phyloP scores from a whole-genome alignment of 2,888 invertebrate species.

The Julus scanicus region DNA sequence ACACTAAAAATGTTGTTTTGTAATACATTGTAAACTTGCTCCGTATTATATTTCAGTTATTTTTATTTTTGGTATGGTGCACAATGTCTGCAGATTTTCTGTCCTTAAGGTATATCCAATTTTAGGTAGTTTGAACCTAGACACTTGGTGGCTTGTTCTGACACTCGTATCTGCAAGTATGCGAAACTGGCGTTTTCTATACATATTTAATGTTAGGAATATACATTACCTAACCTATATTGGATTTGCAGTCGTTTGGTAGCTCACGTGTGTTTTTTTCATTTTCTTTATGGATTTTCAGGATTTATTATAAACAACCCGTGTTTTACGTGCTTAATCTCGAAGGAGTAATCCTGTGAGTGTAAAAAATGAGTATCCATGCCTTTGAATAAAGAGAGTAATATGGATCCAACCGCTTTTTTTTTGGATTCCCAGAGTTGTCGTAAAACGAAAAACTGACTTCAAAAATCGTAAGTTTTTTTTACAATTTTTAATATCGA shows the following conservation, averaged over 20 bases:
- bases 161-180: background rate
- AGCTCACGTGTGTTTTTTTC: background rate
- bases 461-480: background rate
- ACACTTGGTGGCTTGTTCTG: background rate
- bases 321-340: constrained; percentile 26
- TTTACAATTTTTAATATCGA: background rate
- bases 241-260: background rate
- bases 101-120: background rate
- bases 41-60: no score
- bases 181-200: constrained; percentile 33
- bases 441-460: constrained; percentile 24
- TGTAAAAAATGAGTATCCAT: constrained; percentile 1
- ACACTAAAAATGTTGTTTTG: no score
- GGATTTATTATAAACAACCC: constrained; percentile 33
- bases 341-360: constrained; percentile 7
- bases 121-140: background rate
- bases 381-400: background rate
- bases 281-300: constrained; percentile 25
- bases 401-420: background rate
- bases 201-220: background rate
- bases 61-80: no score
- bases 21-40: no score
- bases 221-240: background rate
- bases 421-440: background rate
- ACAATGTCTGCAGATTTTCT: background rate